phyloP scores from a whole-genome alignment of 2,888 invertebrate genomes.

The Drosophila pseudotakahashii region DNA sequence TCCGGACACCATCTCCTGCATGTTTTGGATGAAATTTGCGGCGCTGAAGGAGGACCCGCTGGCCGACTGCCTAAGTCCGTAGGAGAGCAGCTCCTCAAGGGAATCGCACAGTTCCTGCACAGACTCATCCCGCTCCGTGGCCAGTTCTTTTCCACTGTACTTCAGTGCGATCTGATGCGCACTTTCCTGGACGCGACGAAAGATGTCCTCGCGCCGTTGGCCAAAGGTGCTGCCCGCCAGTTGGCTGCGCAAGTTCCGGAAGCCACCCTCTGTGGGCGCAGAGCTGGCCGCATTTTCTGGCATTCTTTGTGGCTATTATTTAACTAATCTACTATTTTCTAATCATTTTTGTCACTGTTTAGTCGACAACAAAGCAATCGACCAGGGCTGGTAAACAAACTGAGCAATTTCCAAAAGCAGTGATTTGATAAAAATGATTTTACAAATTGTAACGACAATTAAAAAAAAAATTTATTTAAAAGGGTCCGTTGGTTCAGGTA shows the following conservation, averaged over 20 bases:
- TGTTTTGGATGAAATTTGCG: constrained; percentile 86
- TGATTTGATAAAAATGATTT: too few relatives aligned
- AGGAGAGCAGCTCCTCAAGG: constrained; percentile 91
- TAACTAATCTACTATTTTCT: constrained; percentile 11
- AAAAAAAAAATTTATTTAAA: too few relatives aligned
- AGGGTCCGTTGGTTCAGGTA: too few relatives aligned
- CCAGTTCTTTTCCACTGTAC: constrained; percentile 95
- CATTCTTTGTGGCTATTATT: constrained; percentile 16
- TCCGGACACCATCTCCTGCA: constrained; percentile 88
- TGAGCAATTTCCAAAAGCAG: too few relatives aligned
- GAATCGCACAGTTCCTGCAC: constrained; percentile 88
- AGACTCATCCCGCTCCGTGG: constrained; percentile 91
- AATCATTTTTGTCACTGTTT: constrained; percentile 15
- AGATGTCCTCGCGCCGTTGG: constrained; percentile 78
- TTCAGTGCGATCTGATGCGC: constrained; percentile 88
- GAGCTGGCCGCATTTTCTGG: constrained; percentile 53
- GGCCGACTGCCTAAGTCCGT: constrained; percentile 89
- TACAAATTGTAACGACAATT: too few relatives aligned
- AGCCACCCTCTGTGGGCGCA: constrained; percentile 23
- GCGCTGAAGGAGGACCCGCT: constrained; percentile 71
- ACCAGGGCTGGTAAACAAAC: constrained; percentile 10
- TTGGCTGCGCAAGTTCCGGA: constrained; percentile 49
- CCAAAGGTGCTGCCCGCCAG: constrained; percentile 71
- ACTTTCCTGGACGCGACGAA: constrained; percentile 75
- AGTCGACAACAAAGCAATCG: constrained; percentile 24